These are phyloP conservation scores for Asteroscopus sphinx DNA, from an alignment of 2,888 invertebrate genomes.

Conservation along the genomic window DNA sequence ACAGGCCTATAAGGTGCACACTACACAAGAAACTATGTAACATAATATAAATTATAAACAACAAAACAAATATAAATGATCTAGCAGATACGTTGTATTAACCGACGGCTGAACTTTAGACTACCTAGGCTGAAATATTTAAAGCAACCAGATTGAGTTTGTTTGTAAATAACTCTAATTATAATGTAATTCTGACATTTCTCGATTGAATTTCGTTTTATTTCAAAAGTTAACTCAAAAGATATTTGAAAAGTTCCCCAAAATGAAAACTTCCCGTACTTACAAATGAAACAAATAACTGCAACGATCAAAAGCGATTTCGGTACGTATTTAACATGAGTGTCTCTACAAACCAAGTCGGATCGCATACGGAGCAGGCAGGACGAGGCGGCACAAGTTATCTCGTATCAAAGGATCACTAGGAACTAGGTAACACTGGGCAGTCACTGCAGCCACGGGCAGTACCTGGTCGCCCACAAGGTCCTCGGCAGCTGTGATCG, in stretches of 20 bases:
- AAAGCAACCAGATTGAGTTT: too few relatives aligned
- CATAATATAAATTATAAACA: too few relatives aligned
- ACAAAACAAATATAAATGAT: too few relatives aligned
- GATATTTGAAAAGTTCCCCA: not conserved
- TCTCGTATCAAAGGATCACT: conserved; percentile 56
- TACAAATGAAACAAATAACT: conserved; percentile 8
- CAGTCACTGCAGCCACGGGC: conserved; percentile 48
- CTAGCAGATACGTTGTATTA: too few relatives aligned
- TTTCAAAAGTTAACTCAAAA: not conserved
- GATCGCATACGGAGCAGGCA: conserved; percentile 57
- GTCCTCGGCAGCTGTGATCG: conserved; percentile 86
- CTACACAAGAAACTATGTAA: too few relatives aligned
- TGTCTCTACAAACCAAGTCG: conserved; percentile 66
- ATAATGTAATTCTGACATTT: not conserved
- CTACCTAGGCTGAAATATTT: not conserved
- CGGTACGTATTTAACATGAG: conserved; percentile 36
- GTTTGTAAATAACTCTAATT: not conserved
- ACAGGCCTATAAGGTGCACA: too few relatives aligned
- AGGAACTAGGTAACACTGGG: conserved; percentile 43
- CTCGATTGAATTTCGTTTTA: not conserved
- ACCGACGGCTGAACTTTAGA: not conserved
- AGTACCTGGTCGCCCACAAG: conserved; percentile 88
- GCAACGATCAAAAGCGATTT: conserved; percentile 15
- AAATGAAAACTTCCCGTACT: not conserved
- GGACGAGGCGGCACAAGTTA: conserved; percentile 54